Conservation (phyloP, 1,140 invertebrate species). For the Tetranychus cinnabarinus region DNA sequence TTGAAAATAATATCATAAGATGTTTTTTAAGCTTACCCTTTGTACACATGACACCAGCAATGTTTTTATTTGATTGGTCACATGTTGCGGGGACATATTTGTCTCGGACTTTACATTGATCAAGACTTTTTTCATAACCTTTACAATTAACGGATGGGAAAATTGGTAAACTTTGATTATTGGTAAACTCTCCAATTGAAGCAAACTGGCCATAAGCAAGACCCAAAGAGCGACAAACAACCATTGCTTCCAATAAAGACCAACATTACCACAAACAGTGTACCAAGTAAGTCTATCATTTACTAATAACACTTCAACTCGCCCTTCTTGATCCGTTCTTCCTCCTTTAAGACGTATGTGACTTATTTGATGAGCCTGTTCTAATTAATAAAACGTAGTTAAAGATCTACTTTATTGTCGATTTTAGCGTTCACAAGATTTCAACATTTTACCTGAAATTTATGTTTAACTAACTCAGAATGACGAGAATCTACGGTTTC, state of each 20-base stretch:
- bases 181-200: slow-evolving; percentile 19
- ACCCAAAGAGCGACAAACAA: slow-evolving; percentile 49
- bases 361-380: no score
- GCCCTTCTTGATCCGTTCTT: slow-evolving; percentile 35
- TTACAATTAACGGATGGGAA: slow-evolving; percentile 42
- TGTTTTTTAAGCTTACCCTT: slow-evolving; percentile 17
- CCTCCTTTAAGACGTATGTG: slow-evolving; percentile 26
- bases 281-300: slow-evolving; percentile 38
- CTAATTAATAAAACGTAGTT: no score
- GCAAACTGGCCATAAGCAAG: slow-evolving; percentile 50
- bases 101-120: slow-evolving; percentile 39
- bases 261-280: slow-evolving; percentile 65
- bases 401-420: no score
- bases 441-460: no score
- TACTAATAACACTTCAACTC: slow-evolving; percentile 43
- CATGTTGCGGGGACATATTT: background rate
- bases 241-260: slow-evolving; percentile 54
- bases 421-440: no score
- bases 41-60: slow-evolving; percentile 48
- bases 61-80: slow-evolving; percentile 23
- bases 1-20: no score
- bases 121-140: slow-evolving; percentile 43
- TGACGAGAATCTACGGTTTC: no score
- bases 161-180: slow-evolving; percentile 17
- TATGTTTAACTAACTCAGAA: no score